A percentile compares a stretch with the other conserved stretches of the same genome.
phyloP scores from a whole-genome alignment of 2,888 invertebrate species.

The Rhingia rostrata region DNA sequence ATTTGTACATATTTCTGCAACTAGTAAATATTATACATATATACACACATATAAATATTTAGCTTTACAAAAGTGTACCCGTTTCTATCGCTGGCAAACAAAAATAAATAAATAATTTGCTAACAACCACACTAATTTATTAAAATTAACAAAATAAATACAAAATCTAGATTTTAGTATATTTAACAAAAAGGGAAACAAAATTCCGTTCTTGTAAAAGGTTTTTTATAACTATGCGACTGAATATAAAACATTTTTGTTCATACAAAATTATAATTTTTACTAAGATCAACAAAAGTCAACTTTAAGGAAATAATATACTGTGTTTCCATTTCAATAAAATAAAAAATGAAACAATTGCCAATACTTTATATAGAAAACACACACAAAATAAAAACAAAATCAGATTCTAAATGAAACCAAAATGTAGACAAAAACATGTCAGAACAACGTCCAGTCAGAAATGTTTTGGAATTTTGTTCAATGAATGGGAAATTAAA shows the following conservation, averaged over 20 bases:
- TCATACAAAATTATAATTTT: constrained; percentile 25
- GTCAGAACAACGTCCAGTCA: constrained; percentile 43
- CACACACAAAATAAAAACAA: constrained; percentile 11
- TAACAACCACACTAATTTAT: constrained; percentile 9
- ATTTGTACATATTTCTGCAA: constrained; percentile 34
- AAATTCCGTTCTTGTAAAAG: constrained; percentile 29
- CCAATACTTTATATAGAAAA: constrained; percentile 58
- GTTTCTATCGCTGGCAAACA: constrained; percentile 20
- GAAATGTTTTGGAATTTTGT: constrained; percentile 8
- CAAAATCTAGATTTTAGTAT: constrained; percentile 3
- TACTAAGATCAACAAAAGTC: constrained; percentile 22
- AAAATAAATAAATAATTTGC: constrained; percentile 1
- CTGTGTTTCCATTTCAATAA: constrained; percentile 38
- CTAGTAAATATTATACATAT: not conserved
- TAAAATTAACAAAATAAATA: not conserved
- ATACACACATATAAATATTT: not conserved
- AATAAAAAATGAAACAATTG: constrained; percentile 36
- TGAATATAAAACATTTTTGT: constrained; percentile 49
- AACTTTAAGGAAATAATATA: constrained; percentile 63
- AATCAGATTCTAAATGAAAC: constrained; percentile 16
- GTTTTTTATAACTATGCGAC: constrained; percentile 56
- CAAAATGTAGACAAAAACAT: not conserved
- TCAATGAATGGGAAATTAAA: constrained; percentile 10
- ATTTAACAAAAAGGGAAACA: constrained; percentile 1
- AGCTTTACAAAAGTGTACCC: constrained; percentile 18